phyloP scores from a whole-genome alignment of 2,888 invertebrate species.

The Stenodera caucasica region DNA sequence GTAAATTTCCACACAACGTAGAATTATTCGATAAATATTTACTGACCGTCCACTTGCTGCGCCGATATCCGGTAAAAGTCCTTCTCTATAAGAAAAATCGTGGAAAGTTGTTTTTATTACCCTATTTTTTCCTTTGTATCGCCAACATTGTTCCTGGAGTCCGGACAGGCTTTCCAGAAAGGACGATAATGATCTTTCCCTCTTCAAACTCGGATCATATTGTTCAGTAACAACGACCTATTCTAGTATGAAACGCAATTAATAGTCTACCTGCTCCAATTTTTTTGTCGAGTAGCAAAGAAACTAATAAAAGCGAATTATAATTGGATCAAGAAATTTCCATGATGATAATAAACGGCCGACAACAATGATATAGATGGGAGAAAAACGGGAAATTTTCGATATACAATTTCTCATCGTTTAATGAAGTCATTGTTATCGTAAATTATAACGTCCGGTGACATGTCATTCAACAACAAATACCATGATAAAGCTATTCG shows the following conservation, averaged over 20 bases:
- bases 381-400: not conserved
- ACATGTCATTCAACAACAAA: not conserved
- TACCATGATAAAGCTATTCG: not conserved
- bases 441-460: not conserved
- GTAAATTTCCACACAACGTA: not conserved
- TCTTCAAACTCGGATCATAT: not conserved
- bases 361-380: not conserved
- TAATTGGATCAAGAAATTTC: too few species aligned
- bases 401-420: not conserved
- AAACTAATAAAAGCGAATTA: too few species aligned
- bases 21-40: not conserved
- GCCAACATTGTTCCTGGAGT: not conserved
- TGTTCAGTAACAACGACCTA: not conserved
- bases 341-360: not conserved
- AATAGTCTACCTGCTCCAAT: too few species aligned
- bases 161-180: not conserved
- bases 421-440: not conserved
- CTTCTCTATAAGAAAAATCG: too few species aligned
- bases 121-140: not conserved
- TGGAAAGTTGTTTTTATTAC: too few species aligned
- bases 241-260: too few species aligned
- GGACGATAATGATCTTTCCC: constrained; percentile 3
- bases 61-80: not conserved
- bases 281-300: too few species aligned
- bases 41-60: not conserved